phyloP scores from a whole-genome alignment of 2,888 invertebrate genomes.

The Phengaris alcon region DNA sequence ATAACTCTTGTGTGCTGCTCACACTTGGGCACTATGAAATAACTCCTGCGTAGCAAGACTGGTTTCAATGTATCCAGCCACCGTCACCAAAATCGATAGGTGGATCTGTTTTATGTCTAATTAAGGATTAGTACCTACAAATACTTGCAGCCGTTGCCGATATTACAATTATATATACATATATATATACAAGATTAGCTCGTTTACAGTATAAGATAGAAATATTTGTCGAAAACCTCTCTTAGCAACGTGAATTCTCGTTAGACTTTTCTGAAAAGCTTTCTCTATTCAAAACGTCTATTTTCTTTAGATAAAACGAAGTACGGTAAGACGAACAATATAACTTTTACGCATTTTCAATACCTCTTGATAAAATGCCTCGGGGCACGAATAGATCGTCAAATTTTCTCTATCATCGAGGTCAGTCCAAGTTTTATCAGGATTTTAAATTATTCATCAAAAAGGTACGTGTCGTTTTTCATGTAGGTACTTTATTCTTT shows the following conservation, averaged over 20 bases:
- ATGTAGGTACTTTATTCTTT: neutral
- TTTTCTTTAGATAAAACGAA: neutral
- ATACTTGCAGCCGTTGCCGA: too few species aligned
- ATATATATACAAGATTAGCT: too few species aligned
- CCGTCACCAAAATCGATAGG: too few species aligned
- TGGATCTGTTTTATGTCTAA: too few species aligned
- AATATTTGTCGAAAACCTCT: neutral
- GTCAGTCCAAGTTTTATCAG: neutral
- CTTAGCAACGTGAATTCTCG: neutral
- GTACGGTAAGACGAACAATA: neutral
- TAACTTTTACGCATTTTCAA: slow-evolving; percentile 15
- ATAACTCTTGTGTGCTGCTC: too few species aligned
- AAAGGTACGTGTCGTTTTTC: neutral
- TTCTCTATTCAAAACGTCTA: neutral
- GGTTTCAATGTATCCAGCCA: too few species aligned
- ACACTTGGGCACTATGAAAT: too few species aligned
- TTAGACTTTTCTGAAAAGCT: neutral
- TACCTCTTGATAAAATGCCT: slow-evolving; percentile 5
- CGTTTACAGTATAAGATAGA: too few species aligned
- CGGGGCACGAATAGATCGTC: neutral
- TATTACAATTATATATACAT: too few species aligned
- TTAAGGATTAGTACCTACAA: too few species aligned
- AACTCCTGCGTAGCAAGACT: too few species aligned
- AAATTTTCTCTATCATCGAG: slow-evolving; percentile 15
- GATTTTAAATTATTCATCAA: neutral